Evolutionary conservation across 2,888 invertebrate genomes (phyloP).

Genomic region (Blastobasis lacticolella): DNA sequence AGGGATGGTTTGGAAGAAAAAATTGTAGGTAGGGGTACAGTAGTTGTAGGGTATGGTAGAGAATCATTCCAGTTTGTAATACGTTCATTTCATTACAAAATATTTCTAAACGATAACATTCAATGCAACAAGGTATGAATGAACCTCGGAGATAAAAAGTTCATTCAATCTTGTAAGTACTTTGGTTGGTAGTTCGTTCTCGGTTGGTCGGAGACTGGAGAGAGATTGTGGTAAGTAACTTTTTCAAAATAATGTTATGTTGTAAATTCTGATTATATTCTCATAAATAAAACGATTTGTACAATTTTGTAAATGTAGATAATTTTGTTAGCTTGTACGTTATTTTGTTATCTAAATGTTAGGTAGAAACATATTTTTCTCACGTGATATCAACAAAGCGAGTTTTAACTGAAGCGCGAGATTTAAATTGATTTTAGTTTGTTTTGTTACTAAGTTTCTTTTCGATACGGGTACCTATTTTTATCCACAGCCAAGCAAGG

Average conservation of each 20-base stretch:
- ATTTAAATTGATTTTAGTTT: background rate
- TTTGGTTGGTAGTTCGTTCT: conserved; percentile 17
- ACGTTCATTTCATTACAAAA: background rate
- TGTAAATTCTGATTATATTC: conserved; percentile 9
- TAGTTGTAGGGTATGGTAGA: no score
- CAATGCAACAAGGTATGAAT: conserved; percentile 16
- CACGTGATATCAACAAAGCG: conserved; percentile 42
- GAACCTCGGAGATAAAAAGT: background rate
- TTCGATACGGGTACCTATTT: no score
- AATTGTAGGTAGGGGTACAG: no score
- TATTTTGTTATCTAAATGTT: no score
- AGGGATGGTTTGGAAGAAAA: no score
- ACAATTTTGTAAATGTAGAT: no score
- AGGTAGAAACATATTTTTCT: conserved; percentile 15
- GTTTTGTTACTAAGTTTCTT: no score
- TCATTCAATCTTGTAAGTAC: background rate
- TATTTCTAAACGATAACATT: conserved; percentile 15
- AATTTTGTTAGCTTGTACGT: no score
- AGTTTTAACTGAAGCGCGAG: background rate
- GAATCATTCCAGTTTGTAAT: no score
- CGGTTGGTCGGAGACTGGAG: conserved; percentile 12
- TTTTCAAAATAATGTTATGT: conserved; percentile 14
- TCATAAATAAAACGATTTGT: background rate
- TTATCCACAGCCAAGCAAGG: no score
- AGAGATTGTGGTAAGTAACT: conserved; percentile 32